A percentile compares a stretch with the other conserved stretches of the same genome.
Evolutionary conservation across 2,797 vertebrate species (phyloP).

Genomic region (Apogon talboti): DNA sequence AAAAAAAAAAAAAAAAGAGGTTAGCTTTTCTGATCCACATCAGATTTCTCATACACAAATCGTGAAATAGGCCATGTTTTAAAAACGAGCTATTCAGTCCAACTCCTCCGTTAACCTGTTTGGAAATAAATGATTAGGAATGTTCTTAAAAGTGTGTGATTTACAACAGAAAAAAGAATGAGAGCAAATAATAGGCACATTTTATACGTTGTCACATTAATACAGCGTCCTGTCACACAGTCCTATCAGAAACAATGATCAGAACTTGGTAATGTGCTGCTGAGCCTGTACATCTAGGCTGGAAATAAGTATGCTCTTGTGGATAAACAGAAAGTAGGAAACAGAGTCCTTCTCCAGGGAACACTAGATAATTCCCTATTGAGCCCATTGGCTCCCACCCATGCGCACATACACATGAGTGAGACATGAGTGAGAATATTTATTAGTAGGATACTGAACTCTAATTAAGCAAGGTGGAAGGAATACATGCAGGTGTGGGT

Average conservation of each 20-base stretch:
- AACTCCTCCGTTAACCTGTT: too few species aligned
- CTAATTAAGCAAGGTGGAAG: slow-evolving; percentile 81
- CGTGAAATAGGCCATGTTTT: too few species aligned
- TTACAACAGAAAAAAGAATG: too few species aligned
- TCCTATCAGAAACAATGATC: slow-evolving; percentile 25
- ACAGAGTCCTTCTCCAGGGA: slow-evolving; percentile 79
- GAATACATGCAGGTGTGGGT: slow-evolving; percentile 77
- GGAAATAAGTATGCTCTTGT: slow-evolving; percentile 47
- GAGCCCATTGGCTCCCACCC: slow-evolving; percentile 72
- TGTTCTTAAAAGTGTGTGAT: too few species aligned
- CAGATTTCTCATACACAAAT: too few species aligned
- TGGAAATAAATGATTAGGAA: too few species aligned
- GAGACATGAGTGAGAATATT: slow-evolving; percentile 81
- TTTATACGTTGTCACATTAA: too few species aligned
- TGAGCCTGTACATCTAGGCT: slow-evolving; percentile 49
- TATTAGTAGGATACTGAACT: slow-evolving; percentile 82
- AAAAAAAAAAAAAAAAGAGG: too few species aligned
- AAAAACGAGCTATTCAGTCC: too few species aligned
- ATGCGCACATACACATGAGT: slow-evolving; percentile 50
- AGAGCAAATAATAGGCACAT: too few species aligned
- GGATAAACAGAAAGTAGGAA: slow-evolving; percentile 69
- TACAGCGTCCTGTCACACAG: too few species aligned
- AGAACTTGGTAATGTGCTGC: slow-evolving; percentile 54
- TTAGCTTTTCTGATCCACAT: too few species aligned
- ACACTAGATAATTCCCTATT: slow-evolving; percentile 82